Evolutionary conservation across 2,797 vertebrate genomes (phyloP), one percentile per base, ranked within the genome.

Genomic region (Myotis pilosus): DNA sequence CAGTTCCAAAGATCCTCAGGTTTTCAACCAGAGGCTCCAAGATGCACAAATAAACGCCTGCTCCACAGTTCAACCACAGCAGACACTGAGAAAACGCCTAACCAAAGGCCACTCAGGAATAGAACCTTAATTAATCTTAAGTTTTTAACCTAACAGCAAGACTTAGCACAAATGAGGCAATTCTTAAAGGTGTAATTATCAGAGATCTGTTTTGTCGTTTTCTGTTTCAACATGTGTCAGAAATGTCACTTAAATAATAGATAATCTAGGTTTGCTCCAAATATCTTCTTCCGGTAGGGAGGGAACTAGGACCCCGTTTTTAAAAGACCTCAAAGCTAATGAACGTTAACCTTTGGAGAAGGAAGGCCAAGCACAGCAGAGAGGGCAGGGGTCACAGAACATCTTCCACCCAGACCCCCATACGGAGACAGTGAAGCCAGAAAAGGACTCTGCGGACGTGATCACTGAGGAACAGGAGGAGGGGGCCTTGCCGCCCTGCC

Each of bases 161-260:
- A 94, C 36, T 11, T 51, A 30, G 33, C 68, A 78, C 87, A 88
- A 57, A 44, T 76, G n/a, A 92, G 51, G 38, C 1, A 66, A 88
- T 75, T 68, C 91, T 62, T 13, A 86, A 94, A 81, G 69, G 62
- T 66, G n/a, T 36, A 17, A 91, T 96, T 95, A 96, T 55, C 12
- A 82, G 68, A 30, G 90, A 44, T 47, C 88, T 92, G 16, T 49
- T 81, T 33, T 92, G 62, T 44, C 97, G 76, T 81, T 84, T 66
- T 57, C 82, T 88, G 57, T 44, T 92, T 88, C 15, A 22, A 72
- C 57, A 95, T 87, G 30, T 68, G 68, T 92, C 53, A 53, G 69
- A 75, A 92, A 72, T 22, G 88, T 30, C 64, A 36, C 74, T 92
- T 94, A 51, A 82, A 49, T 80, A 74, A 95, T 33, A 55, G 0